Evolutionary conservation across 35 echinoderm and acorn worm genomes (phyloP), one percentile per base, ranked within the genome.

Genomic region (Acanthaster planci): DNA sequence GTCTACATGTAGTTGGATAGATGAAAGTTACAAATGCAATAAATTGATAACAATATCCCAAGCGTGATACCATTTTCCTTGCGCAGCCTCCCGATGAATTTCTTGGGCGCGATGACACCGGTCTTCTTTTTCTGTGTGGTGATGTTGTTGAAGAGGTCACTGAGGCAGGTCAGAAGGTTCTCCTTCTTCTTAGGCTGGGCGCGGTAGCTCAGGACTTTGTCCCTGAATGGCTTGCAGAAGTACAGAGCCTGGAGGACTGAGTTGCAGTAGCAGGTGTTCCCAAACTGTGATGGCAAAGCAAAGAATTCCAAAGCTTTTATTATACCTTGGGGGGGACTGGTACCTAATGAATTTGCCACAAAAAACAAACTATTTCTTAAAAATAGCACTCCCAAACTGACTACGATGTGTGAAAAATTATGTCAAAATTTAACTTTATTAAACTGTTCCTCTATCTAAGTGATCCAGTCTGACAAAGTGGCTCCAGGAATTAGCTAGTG

Each of bases 251-350:
- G 95, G 10, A 97, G 81, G 26, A 97, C 95, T 5, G 95, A 97
- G 77, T 97, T 97, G 55, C 95, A 97, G 81, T 97, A 97, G 60
- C 95, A 97, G 16, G 95, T 97, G 86, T 97, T 97, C 40, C 95
- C 95, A 97, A 97, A 97, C 95, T 97, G 80, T 60, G 37, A 79
- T 31, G 22, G 29, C 16, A 80, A 58, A 80, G 36, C 80, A 51
- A 32, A 14, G 56, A 59, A n/a, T n/a, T n/a, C n/a, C n/a, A n/a
- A n/a, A n/a, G n/a, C n/a, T n/a, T n/a, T n/a, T n/a, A n/a, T n/a
- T n/a, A n/a, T n/a, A n/a, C n/a, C n/a, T n/a, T n/a, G n/a, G n/a
- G n/a, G n/a, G n/a, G n/a, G n/a, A n/a, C n/a, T n/a, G n/a, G n/a
- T n/a, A n/a, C n/a, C n/a, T n/a, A n/a, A n/a, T n/a, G n/a, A n/a